phyloP scores from a whole-genome alignment of 2,888 invertebrate species.

The Tenthredo scrophulariae region DNA sequence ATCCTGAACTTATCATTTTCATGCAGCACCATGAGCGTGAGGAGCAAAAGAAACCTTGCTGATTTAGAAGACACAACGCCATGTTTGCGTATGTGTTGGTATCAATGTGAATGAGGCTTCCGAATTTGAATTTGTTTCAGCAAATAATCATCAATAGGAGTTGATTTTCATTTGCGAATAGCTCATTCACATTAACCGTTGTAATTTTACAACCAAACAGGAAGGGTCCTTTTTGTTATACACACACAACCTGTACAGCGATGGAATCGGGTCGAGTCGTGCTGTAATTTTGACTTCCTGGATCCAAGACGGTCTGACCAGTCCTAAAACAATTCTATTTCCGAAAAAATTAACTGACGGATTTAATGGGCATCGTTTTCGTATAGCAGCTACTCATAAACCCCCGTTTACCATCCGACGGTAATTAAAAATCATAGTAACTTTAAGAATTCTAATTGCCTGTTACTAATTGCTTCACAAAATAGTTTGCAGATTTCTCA shows the following conservation, averaged over 20 bases:
- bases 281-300: slow-evolving; percentile 87
- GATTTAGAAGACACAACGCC: background rate
- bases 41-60: background rate
- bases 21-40: background rate
- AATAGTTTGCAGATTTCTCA: background rate
- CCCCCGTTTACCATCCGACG: slow-evolving; percentile 87
- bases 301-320: slow-evolving; percentile 83
- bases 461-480: too few species aligned
- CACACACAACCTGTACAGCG: slow-evolving; percentile 86
- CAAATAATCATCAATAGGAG: background rate
- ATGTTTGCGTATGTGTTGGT: background rate
- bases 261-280: slow-evolving; percentile 86
- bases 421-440: slow-evolving; percentile 75
- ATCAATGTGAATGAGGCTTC: background rate
- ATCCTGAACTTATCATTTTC: background rate
- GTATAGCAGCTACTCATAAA: slow-evolving; percentile 85
- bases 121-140: background rate
- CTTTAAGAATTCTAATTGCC: background rate
- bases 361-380: slow-evolving; percentile 88
- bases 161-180: background rate
- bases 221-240: slow-evolving; percentile 87
- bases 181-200: background rate
- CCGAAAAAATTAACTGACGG: slow-evolving; percentile 85
- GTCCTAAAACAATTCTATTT: slow-evolving; percentile 83
- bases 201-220: slow-evolving; percentile 74